Base-by-base conservation (phyloP, 2,113 vertebrate species). In the Chionomys nivalis region DNA sequence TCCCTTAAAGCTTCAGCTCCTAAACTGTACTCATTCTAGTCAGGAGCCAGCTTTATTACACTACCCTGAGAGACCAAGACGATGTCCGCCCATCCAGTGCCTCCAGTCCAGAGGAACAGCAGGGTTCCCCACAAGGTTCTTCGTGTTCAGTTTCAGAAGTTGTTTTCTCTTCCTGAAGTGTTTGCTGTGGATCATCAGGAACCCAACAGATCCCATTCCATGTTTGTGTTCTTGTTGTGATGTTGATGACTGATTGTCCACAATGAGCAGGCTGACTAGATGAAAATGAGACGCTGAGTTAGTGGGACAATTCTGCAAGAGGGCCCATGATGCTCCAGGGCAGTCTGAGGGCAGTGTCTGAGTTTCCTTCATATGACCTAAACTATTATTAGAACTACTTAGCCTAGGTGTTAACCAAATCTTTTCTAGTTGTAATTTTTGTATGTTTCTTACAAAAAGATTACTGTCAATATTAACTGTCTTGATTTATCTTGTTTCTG, bases 401-500 rank as follows among this genome's bases (percentile, higher is more conserved):
- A 92, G 12, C 39, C 79, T 94, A 86, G n/a, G 39, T 88, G 16
- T 91, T 76, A 92, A 89, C 47, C 58, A 92, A 89, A 90, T 97
- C 76, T 94, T 93, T 52, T 90, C 82, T 88, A 89, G 17, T 55
- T 5, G 36, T 94, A 90, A 79, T 94, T n/a, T 85, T 6, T 93
- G 28, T 81, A 66, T 82, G 85, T 91, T 96, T 94, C 79, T 95
- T 96, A 33, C 31, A 1, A 4, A 49, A 76, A 82, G 75, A 89
- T 70, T 93, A 89, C 70, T 93, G 65, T 58, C 73, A 65, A 42
- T 94, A 75, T 77, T 90, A 88, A 95, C 63, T 94, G 73, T 87
- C 26, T 72, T 97, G 81, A 93, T 90, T 96, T 91, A 97, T 96
- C 95, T 83, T 95, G 55, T 94, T 97, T 94, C 90, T 95, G 81